Base-by-base conservation (phyloP, 2,797 vertebrate species). In the Pampus argenteus region DNA sequence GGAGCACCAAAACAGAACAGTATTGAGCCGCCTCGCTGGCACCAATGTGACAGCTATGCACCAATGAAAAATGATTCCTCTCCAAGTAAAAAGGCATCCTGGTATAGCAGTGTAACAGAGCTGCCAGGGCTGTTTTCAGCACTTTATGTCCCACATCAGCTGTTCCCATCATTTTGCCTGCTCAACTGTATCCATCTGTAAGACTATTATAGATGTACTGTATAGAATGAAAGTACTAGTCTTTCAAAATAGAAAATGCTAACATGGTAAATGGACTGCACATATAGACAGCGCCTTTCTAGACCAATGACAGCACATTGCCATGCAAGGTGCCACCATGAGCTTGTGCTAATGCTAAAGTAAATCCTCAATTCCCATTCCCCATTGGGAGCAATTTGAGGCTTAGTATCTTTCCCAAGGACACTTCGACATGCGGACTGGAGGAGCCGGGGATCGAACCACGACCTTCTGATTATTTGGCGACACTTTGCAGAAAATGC, bases 21-120 rank as follows among this genome's bases (percentile, higher is more conserved):
- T 74, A 74, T 42, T 34, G 63, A 86, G 81, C 54, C 3, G 55
- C 72, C 71, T 66, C 73, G 64, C 76, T 67, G 79, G 81, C 74
- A 84, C 60, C 71, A 17, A 13, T 36, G 66, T 77, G 87, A 86
- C 88, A 86, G 74, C 75, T 52, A 69, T 78, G 57, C 71, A 75
- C 81, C 76, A 75, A 62, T 86, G 80, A 90, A 75, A 86, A 75
- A 88, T 62, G 20, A 83, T 54, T 74, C 62, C 74, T 51, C 49
- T 82, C 45, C 66, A 66, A 72, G 65, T 67, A 68, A 50, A 79
- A 82, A 79, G 54, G 29, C 65, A 57, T 56, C 64, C 61, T 18
- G 62, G 68, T 78, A 34, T 3, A 47, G 59, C 52, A 60, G 57
- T 15, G 64, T 22, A 66, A 77, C 63, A 18, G 54, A 79, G 57